phyloP scores from a whole-genome alignment of 2,888 invertebrate species.

The Aphelenchoides bicaudatus region DNA sequence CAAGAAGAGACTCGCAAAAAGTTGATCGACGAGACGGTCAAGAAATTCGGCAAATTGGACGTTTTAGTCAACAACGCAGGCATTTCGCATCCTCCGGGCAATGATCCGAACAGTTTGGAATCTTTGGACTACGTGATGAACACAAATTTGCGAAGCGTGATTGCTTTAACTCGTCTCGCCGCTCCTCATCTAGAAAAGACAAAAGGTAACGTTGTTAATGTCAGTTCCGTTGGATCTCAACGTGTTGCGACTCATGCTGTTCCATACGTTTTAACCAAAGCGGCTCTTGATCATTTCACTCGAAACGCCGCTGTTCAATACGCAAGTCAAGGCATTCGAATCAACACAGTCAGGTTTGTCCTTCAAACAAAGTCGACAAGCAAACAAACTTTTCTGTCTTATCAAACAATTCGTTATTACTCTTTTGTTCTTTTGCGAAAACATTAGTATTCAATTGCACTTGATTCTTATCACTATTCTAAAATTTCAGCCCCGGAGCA shows the following conservation, averaged over 20 bases:
- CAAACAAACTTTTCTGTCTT: too few species aligned
- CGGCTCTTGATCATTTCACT: conserved; percentile 17
- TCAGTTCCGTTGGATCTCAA: neutral
- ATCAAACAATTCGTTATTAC: too few species aligned
- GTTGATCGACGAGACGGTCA: conserved; percentile 23
- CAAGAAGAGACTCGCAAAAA: conserved; percentile 17
- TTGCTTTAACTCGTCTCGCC: conserved; percentile 20
- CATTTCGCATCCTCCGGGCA: conserved; percentile 5
- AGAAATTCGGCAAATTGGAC: conserved; percentile 30
- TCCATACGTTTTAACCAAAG: conserved; percentile 7
- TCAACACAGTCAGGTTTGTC: conserved; percentile 25
- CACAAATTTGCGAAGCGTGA: conserved; percentile 16
- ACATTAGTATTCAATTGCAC: too few species aligned
- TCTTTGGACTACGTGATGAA: conserved; percentile 20
- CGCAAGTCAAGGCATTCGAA: conserved; percentile 23
- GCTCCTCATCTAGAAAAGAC: conserved; percentile 24
- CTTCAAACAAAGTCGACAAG: too few species aligned
- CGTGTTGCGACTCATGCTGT: neutral
- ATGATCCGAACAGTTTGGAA: conserved; percentile 9
- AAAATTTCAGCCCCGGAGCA: conserved; percentile 20
- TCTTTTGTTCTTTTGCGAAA: too few species aligned
- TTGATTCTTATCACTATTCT: neutral
- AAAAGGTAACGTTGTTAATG: conserved; percentile 24
- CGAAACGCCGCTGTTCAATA: conserved; percentile 20
- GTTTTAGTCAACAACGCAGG: conserved; percentile 24